Conservation (phyloP, 92 coral and sea anemone genomes). For the Epizoanthus illoricatus region DNA sequence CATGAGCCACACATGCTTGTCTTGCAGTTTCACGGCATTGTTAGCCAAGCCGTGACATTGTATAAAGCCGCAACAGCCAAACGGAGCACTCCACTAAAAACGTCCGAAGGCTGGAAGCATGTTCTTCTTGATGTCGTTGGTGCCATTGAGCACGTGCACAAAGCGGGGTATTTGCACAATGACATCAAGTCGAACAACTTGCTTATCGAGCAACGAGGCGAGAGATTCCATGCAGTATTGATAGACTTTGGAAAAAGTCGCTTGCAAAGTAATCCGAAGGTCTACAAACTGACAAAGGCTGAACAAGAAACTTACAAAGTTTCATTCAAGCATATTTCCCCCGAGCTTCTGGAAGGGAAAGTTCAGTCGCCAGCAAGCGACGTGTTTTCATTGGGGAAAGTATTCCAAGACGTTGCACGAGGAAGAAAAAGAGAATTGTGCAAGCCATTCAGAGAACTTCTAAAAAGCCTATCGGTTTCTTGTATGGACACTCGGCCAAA, state of each 20-base stretch:
- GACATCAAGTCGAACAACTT: background rate
- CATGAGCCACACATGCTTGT: background rate
- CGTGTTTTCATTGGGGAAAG: too few relatives aligned
- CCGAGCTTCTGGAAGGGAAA: too few relatives aligned
- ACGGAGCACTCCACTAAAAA: background rate
- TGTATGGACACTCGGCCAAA: too few relatives aligned
- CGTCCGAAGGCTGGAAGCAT: background rate
- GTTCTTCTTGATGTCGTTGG: background rate
- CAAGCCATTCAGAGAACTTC: too few relatives aligned
- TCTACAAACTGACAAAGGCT: background rate
- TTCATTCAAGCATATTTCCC: too few relatives aligned
- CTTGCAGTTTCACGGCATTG: conserved; percentile 1
- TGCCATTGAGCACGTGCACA: background rate
- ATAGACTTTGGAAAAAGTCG: background rate
- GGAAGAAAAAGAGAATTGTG: too few relatives aligned
- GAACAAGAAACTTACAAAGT: background rate
- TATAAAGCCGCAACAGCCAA: conserved; percentile 1
- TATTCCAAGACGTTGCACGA: too few relatives aligned
- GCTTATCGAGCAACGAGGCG: background rate
- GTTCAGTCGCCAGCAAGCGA: too few relatives aligned
- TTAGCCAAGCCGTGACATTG: background rate
- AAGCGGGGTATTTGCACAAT: conserved; percentile 4
- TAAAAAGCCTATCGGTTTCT: too few relatives aligned
- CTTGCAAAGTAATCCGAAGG: background rate
- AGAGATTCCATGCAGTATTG: background rate